Base-by-base conservation (phyloP, 1,140 invertebrate genomes). In the Drosophila pachea region DNA sequence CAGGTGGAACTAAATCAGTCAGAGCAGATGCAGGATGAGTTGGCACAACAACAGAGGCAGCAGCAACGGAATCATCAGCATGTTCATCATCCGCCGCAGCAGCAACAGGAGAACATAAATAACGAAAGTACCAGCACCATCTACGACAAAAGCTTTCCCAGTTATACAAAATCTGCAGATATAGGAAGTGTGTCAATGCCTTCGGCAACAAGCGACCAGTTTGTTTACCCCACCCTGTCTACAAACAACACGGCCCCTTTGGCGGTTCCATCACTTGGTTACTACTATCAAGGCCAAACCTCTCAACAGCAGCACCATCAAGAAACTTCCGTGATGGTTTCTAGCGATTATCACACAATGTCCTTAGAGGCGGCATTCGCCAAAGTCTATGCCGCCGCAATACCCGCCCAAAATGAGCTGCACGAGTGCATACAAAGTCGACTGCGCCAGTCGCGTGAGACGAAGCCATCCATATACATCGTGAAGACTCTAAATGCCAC, bases 381-480 rank as follows among this genome's bases (percentile, higher is more conserved):
- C 0, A 60, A 79, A 11, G 70, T 79, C 3, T 83, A 76, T 53
- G 81, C 82, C 0, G 73, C 73, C 5, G 79, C 81, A 4, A 65
- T 79, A 4, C 81, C 82, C 5, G 48, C 76, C 2, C 74, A 69
- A 8, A 63, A 43, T 3, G 61, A 64, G 2, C 16, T 86, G 22
- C 68, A 84, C 14, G 71, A 78, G 38, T 52, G 53, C 5, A 79
- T 88, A 50, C 81, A 88, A 49, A 59, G 68, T 47, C 78, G 82
- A 16, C 59, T 88, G 59, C 76, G 76, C 12, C 67, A 75, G 52
- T 74, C 87, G 16, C 87, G 87, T 14, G 76, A 87, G 53, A 55
- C 75, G 2, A 83, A 88, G 53, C 87, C 87, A 0, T 77, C 78
- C 31, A 88, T 88, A 12, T 88, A 75, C 49, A 88, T 88, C 40